These are phyloP conservation scores for Premnoplex brunnescens DNA, from an alignment of 2,797 vertebrate species.

Conservation along the genomic window DNA sequence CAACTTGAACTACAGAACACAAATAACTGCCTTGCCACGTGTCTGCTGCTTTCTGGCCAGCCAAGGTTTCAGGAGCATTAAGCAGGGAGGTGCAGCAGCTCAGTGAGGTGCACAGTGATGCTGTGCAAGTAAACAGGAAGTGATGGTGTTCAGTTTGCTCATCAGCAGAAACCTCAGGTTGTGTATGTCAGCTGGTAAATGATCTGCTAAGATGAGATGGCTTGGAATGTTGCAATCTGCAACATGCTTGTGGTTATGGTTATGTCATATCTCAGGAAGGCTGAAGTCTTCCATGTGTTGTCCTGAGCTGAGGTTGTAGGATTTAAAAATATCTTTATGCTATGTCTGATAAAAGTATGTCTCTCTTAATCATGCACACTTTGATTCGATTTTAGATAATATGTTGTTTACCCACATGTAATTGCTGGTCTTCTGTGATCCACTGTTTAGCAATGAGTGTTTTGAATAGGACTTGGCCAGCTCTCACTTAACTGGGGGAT, in stretches of 20 bases:
- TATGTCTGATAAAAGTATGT: background rate
- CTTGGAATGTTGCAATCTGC: background rate
- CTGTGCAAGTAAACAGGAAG: conserved; percentile 32
- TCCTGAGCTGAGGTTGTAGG: background rate
- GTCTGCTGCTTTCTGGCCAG: background rate
- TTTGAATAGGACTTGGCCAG: background rate
- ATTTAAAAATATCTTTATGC: background rate
- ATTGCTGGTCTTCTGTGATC: background rate
- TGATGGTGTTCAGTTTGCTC: background rate
- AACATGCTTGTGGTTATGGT: background rate
- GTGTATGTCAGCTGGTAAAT: background rate
- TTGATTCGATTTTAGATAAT: background rate
- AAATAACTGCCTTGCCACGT: background rate
- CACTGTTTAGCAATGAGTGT: background rate
- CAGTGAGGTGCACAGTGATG: background rate
- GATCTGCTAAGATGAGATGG: background rate
- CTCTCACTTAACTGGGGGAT: background rate
- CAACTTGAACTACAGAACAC: background rate
- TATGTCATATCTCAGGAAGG: background rate
- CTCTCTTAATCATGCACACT: background rate
- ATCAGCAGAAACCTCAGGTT: background rate
- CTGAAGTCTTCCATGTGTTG: background rate
- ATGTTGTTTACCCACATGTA: background rate
- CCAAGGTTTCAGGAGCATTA: background rate
- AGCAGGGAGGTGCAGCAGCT: background rate